Percentiles rank a stretch among this genome's conserved stretches.
Conservation (phyloP, 2,113 vertebrate species). For the Orientallactaga bullata region DNA sequence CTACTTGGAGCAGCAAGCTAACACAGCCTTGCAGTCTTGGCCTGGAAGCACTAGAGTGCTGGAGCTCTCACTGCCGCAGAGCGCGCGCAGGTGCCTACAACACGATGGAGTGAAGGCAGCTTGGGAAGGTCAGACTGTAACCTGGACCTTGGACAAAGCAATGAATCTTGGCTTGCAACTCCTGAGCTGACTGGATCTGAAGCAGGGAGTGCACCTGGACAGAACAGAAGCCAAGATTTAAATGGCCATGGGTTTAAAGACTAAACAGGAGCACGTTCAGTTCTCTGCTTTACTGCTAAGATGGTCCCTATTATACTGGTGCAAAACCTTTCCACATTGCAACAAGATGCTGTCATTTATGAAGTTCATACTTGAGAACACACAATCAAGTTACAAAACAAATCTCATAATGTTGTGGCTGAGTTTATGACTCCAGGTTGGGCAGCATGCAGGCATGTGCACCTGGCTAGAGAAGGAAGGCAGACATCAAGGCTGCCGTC, state of each 20-base stretch:
- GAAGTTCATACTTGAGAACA: too few relatives aligned
- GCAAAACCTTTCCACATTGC: too few relatives aligned
- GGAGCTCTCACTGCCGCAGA: not conserved
- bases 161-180: not conserved
- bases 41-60: not conserved
- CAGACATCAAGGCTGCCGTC: not conserved
- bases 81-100: not conserved
- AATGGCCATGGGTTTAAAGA: not conserved
- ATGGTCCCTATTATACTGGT: too few relatives aligned
- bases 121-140: not conserved
- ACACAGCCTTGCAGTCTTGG: not conserved
- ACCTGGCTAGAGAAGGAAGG: not conserved
- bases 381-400: too few relatives aligned
- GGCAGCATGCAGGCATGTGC: too few relatives aligned
- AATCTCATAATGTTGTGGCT: too few relatives aligned
- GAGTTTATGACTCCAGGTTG: too few relatives aligned
- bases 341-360: too few relatives aligned
- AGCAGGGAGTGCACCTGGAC: not conserved
- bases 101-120: too few relatives aligned
- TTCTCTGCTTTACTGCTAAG: not conserved
- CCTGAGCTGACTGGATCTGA: not conserved
- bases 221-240: not conserved
- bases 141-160: rapidly evolving
- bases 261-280: not conserved
- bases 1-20: not conserved